Evolutionary conservation across 1,140 invertebrate species (phyloP), one percentile per base, ranked within the genome.

Genomic region (Chymomyza costata): DNA sequence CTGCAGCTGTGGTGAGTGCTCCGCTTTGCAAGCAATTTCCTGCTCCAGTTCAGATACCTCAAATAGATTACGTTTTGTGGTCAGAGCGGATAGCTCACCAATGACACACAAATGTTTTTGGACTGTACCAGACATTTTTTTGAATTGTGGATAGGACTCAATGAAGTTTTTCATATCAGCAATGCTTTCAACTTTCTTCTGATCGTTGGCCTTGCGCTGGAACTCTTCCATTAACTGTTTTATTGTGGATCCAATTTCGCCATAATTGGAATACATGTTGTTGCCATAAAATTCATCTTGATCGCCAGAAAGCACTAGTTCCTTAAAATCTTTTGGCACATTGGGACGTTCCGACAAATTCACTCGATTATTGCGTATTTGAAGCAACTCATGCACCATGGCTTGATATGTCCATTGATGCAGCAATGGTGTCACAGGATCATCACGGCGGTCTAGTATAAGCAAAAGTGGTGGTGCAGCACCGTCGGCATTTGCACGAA

Each of bases 321-420:
- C 96, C 68, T 93, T 91, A 18, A 97, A 88, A 66, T 99, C 97
- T 86, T 96, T 96, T n/a, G 90, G 90, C 40, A 94, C 90, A 16
- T 92, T 92, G 30, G 93, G 91, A 11, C 97, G 90, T 52, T 92
- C 89, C 1, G 93, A 92, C 39, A 99, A 88, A 85, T 93, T 95
- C 2, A 99, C 96, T 55, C 97, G 89, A 87, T 99, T 99, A 81
- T 99, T 99, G 63, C 92, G 92, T 62, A 99, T 98, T 0, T 92
- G 93, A 16, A 99, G 86, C 35, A 99, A 86, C 88, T 99, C 97
- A 87, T 99, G 98, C 1, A 99, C 96, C 98, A 99, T 99, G 6
- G 97, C 97, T 87, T 99, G 97, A 87, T 99, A 99, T 0, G 97
- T 99, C 98, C 98, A 99, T 90, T 97, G 97, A 88, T 96, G 98